phyloP scores from a whole-genome alignment of 2,797 vertebrate species.

The Halcyon smyrnensis region DNA sequence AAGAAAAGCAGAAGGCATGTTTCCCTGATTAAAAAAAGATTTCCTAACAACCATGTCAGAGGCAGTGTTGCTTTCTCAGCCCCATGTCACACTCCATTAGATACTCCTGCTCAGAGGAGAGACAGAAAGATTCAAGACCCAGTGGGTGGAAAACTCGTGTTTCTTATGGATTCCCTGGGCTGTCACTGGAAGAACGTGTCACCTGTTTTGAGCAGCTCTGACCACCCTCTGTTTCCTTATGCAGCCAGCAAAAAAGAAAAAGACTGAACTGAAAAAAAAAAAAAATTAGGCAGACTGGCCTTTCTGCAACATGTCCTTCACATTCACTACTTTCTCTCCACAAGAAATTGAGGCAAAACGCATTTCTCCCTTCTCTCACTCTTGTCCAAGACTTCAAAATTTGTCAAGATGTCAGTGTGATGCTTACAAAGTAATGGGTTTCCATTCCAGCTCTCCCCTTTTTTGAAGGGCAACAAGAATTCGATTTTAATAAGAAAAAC shows the following conservation, averaged over 20 bases:
- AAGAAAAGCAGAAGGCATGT: neutral
- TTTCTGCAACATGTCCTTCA: neutral
- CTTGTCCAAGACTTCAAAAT: neutral
- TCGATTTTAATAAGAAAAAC: neutral
- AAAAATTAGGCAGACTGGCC: neutral
- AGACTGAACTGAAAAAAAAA: neutral
- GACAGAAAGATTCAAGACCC: neutral
- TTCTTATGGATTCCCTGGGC: neutral
- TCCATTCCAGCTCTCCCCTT: neutral
- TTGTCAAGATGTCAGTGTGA: neutral
- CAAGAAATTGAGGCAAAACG: neutral
- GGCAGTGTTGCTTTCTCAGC: neutral
- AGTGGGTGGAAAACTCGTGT: neutral
- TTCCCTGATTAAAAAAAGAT: neutral
- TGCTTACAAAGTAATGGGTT: neutral
- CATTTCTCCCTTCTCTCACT: neutral
- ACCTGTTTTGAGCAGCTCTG: neutral
- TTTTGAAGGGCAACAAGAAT: neutral
- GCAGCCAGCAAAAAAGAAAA: neutral
- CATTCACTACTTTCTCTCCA: neutral
- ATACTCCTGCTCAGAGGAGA: neutral
- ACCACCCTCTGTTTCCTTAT: neutral
- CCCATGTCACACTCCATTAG: neutral
- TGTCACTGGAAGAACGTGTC: neutral
- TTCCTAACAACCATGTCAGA: neutral